Base-by-base conservation (phyloP, 2,797 vertebrate species). In the Dryobates pubescens region DNA sequence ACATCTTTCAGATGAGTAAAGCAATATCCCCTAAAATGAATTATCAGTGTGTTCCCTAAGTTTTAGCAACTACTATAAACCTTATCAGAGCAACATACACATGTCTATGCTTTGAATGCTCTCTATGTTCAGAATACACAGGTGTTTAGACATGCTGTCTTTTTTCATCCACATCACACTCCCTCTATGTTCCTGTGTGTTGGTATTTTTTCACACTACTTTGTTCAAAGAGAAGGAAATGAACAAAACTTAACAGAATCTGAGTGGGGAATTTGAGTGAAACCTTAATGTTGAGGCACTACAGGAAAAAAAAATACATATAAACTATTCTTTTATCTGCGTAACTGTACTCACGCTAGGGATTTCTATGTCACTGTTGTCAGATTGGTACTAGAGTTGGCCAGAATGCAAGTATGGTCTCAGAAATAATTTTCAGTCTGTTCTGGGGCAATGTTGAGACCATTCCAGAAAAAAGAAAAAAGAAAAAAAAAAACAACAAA, bases 381-480 rank as follows among this genome's bases (percentile, higher is more conserved):
- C 74, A 92, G 71, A 92, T 10, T 85, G 75, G 84, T 90, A 87
- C 69, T 77, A 63, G 13, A 75, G 24, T 19, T 96, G 93, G 93
- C 69, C 30, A 63, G 83, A 89, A 92, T 83, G 32, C 69, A 92
- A 78, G 72, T 88, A 68, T 51, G 69, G 65, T 87, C 95, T 94
- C 74, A 95, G 72, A 93, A 94, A 90, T 82, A 1, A 59, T 86
- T 96, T 96, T 92, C 58, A 72, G 30, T 62, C 77, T 80, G 64
- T 61, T 47, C 32, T 73, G 89, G 71, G 77, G 91, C 53, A 88
- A 88, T 32, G 22, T 24, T 91, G 85, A 93, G 91, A 75, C 53
- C 9, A 8, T 86, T 96, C 82, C 93, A 95, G 89, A 94, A 91
- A 82, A 94, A 12, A 49, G 49, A 94, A 12, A 49, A 49, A 49